A percentile compares a stretch with the other conserved stretches of the same genome.
Evolutionary conservation across 2,797 vertebrate species (phyloP).

Genomic region (Microcaecilia unicolor): DNA sequence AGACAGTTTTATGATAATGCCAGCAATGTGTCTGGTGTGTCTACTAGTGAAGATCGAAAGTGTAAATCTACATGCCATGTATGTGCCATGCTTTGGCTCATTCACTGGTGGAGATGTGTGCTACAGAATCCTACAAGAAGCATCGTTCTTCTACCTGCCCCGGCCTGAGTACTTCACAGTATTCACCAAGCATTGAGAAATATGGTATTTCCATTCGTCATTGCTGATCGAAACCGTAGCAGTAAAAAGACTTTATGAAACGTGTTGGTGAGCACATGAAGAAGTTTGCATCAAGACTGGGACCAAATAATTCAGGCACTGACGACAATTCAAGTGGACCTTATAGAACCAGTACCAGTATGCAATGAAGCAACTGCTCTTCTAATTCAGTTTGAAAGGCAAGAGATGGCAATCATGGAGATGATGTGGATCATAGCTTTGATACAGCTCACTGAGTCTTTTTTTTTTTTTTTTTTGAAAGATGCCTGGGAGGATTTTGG

Average conservation of each 20-base stretch:
- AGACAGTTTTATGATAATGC: background rate
- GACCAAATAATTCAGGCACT: too few relatives aligned
- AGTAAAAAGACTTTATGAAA: background rate
- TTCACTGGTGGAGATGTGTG: background rate
- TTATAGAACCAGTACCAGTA: background rate
- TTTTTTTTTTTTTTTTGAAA: too few relatives aligned
- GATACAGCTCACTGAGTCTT: background rate
- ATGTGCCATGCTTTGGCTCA: background rate
- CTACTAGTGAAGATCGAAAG: background rate
- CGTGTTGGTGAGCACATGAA: background rate
- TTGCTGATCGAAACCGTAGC: background rate
- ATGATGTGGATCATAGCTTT: background rate
- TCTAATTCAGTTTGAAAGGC: too few relatives aligned
- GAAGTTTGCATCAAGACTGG: background rate
- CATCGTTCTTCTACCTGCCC: background rate
- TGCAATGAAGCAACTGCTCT: background rate
- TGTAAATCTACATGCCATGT: too few relatives aligned
- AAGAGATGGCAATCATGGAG: background rate
- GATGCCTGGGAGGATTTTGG: background rate
- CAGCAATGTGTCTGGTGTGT: background rate
- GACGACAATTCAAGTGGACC: background rate
- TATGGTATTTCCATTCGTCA: background rate
- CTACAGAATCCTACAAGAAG: background rate
- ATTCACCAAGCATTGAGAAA: background rate
- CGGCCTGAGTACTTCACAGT: background rate